Conservation (phyloP, 2,888 invertebrate species). For the Phytoseiulus persimilis region DNA sequence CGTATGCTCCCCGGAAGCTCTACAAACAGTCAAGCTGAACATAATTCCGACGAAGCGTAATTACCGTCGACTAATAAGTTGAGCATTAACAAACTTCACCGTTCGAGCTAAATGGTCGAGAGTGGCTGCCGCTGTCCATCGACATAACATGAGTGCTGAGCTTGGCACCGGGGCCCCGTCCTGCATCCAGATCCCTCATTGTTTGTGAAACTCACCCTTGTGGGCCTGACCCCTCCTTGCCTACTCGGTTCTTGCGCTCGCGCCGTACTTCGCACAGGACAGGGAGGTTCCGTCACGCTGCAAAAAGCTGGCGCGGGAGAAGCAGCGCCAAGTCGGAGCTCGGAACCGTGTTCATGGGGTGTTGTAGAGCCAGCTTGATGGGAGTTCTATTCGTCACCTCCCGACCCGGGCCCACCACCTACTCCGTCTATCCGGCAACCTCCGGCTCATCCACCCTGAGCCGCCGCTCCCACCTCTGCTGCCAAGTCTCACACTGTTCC, state of each 20-base stretch:
- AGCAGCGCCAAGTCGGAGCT: neutral
- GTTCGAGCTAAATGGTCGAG: neutral
- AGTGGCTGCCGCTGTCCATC: neutral
- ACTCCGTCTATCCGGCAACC: neutral
- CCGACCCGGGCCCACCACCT: neutral
- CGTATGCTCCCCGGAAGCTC: neutral
- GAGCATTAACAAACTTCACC: neutral
- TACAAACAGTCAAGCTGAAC: neutral
- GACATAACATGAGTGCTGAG: neutral
- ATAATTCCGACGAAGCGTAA: neutral
- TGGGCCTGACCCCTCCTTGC: too few species aligned
- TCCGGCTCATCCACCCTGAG: neutral
- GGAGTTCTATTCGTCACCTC: neutral
- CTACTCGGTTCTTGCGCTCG: neutral
- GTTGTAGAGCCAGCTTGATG: neutral
- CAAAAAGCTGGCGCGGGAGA: neutral
- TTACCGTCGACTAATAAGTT: neutral
- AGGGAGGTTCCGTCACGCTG: neutral
- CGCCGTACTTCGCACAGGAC: neutral
- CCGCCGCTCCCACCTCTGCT: neutral
- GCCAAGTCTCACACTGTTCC: neutral
- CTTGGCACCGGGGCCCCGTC: too few species aligned
- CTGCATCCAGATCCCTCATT: too few species aligned
- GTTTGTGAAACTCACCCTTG: too few species aligned
- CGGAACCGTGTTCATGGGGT: neutral